Evolutionary conservation across 2,888 invertebrate genomes (phyloP), one percentile per base, ranked within the genome.

Genomic region (Mactromeris polynyma): DNA sequence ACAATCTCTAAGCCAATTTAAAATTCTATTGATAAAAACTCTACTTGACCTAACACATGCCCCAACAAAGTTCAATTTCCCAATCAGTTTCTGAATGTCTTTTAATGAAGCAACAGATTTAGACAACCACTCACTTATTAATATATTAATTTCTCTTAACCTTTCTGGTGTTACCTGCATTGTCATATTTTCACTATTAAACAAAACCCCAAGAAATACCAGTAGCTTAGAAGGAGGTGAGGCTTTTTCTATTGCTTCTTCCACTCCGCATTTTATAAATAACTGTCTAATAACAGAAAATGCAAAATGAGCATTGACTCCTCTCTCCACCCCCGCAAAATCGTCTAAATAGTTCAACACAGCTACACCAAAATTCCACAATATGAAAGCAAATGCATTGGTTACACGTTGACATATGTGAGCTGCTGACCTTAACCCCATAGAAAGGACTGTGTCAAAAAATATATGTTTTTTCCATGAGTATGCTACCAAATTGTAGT

Each of bases 21-120:
- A 79, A n/a, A n/a, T n/a, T n/a, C n/a, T n/a, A n/a, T n/a, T n/a
- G n/a, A n/a, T n/a, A n/a, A n/a, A n/a, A n/a, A n/a, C n/a, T n/a
- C 79, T 9, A 42, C 79, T 79, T 42, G 79, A 40, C 17, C 42
- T 21, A 9, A 42, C 79, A 42, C 79, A 79, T 1, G 79, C 40
- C 21, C 79, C 79, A 3, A 79, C 46, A 21, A 79, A 79, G n/a
- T 79, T 79, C n/a, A 79, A 42, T 79, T 79, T 79, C n/a, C 42
- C 79, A 4, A 79, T n/a, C 17, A 79, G 42, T 19, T n/a, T 21
- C n/a, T 79, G 79, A 42, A 79, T 42, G n/a, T 42, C 40, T n/a
- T 79, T 79, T 9, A 79, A 21, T n/a, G 42, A 42, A n/a, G 79
- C 79, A 26, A 0, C 14, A 21, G 38, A 11, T 42, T 79, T 79